phyloP scores from a whole-genome alignment of 2,888 invertebrate genomes.

The Macrophya annulata region DNA sequence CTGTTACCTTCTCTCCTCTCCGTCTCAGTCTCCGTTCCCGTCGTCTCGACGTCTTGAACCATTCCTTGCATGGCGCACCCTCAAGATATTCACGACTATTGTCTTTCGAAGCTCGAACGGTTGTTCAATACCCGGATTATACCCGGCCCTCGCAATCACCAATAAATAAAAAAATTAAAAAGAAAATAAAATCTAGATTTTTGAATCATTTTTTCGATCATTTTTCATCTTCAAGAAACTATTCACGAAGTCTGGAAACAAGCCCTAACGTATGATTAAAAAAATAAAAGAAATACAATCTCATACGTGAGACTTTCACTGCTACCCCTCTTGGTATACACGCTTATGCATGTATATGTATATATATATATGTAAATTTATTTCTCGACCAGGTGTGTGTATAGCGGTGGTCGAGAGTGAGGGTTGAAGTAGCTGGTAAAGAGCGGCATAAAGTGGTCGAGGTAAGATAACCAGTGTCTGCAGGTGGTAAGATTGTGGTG shows the following conservation, averaged over 20 bases:
- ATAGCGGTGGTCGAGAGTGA: conserved; percentile 81
- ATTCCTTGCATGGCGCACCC: conserved; percentile 76
- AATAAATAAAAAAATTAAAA: background rate
- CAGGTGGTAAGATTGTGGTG: conserved; percentile 52
- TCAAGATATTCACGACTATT: conserved; percentile 80
- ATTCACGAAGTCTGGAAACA: no score
- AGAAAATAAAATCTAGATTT: background rate
- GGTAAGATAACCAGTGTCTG: conserved; percentile 40
- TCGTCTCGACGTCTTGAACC: conserved; percentile 77
- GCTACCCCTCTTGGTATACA: no score
- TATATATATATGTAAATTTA: background rate
- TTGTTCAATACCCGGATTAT: background rate
- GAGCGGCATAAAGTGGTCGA: conserved; percentile 42
- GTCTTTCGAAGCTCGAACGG: background rate
- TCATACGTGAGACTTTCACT: no score
- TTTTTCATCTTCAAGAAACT: no score
- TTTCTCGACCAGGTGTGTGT: background rate
- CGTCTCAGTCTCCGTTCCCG: conserved; percentile 68
- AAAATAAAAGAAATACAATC: no score
- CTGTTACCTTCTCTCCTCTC: conserved; percentile 66
- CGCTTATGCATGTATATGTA: no score
- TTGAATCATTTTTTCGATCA: no score
- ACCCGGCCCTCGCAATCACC: background rate
- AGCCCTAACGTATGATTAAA: no score
- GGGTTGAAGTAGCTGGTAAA: conserved; percentile 68